Base-by-base conservation (phyloP, 2,113 vertebrate genomes). In the Oreochromis spilurus region DNA sequence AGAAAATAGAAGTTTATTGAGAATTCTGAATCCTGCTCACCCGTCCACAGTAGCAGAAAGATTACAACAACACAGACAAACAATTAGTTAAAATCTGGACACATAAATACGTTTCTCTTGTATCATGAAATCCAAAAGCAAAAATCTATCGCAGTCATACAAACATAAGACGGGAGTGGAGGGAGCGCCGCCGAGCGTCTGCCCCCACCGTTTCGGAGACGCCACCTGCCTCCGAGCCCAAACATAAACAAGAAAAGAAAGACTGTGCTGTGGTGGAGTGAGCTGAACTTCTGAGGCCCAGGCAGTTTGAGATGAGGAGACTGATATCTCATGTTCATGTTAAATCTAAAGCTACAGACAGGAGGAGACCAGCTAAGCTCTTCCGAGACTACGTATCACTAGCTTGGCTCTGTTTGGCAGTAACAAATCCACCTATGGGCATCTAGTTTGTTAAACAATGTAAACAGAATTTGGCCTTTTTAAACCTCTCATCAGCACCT, bases 1-100 rank as follows among this genome's bases (percentile, higher is more conserved):
- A 95, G 93, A 96, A 96, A 96, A 95, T 94, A 95, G 94, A 96
- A 91, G 92, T 96, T 96, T 97, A 97, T 96, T 97, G 94, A 95
- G 95, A 94, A 94, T 93, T 96, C 92, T 93, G 92, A 96, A 96
- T 94, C 94, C 94, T 93, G 94, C 93, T 95, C 93, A 93, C 92
- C 89, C 84, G 90, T 90, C 90, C 87, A 94, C 88, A 93, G 88
- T 91, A 82, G 84, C 90, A 95, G 93, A 95, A 88, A 92, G 82
- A 94, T 52, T 77, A 77, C 91, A 62, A 84, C 91, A 87, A 82
- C 81, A 86, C 67, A 89, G 26, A 94, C 72, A 85, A 79, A 92
- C 87, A 77, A 89, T 88, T 58, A 91, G 88, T 91, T 92, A 93
- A 92, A 91, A 93, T 93, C 87, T 83, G 86, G 82, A 94, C 87